Conservation (phyloP, 1,140 invertebrate genomes). For the Ostrea edulis region DNA sequence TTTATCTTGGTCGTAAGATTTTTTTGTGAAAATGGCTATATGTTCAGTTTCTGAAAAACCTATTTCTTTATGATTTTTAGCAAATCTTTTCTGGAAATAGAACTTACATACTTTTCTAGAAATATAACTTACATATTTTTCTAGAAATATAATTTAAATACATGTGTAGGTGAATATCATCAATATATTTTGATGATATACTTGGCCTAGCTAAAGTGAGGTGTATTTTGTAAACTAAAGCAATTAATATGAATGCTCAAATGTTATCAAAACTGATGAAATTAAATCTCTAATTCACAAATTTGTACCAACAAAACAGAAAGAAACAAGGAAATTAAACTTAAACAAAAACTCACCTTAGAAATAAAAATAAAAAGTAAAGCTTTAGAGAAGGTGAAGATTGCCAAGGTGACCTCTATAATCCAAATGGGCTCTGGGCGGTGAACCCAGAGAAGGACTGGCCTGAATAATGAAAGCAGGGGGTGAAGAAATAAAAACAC, state of each 20-base stretch:
- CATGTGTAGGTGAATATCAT: too few relatives aligned
- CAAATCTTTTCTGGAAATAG: too few relatives aligned
- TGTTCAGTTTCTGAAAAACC: too few relatives aligned
- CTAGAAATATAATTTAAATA: too few relatives aligned
- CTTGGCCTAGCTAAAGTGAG: not conserved
- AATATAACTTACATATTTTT: too few relatives aligned
- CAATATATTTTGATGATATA: too few relatives aligned
- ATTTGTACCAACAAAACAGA: not conserved
- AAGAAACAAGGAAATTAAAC: not conserved
- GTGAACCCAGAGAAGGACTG: slow-evolving; percentile 96
- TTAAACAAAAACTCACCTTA: slow-evolving; percentile 86
- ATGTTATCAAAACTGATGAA: not conserved
- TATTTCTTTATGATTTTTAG: too few relatives aligned
- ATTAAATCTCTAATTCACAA: not conserved
- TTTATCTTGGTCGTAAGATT: too few relatives aligned
- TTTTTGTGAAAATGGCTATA: too few relatives aligned
- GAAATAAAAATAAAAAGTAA: slow-evolving; percentile 95
- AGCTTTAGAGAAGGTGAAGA: slow-evolving; percentile 94
- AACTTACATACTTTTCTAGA: too few relatives aligned
- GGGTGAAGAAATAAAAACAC: not conserved
- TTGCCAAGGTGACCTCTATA: slow-evolving; percentile 91
- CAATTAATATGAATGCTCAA: not conserved
- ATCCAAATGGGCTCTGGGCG: slow-evolving; percentile 92
- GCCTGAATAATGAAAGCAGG: slow-evolving; percentile 77
- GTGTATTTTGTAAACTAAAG: not conserved